phyloP scores from a whole-genome alignment of 2,888 invertebrate genomes.

The Allacma fusca region DNA sequence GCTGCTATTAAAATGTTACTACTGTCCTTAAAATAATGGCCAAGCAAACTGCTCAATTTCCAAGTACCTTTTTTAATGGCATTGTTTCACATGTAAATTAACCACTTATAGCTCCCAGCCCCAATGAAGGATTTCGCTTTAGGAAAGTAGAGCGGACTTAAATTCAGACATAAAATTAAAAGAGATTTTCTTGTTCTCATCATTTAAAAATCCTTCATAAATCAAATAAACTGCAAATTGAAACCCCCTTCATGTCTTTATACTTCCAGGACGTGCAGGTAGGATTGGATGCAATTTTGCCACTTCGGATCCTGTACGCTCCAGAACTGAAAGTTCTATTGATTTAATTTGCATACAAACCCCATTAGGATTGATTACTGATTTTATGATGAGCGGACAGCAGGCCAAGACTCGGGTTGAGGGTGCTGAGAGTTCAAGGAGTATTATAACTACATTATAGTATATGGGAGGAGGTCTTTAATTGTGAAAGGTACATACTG shows the following conservation, averaged over 20 bases:
- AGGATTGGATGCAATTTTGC: not conserved
- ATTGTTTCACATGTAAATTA: too few relatives aligned
- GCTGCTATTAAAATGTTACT: too few relatives aligned
- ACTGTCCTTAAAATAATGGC: too few relatives aligned
- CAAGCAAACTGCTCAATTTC: too few relatives aligned
- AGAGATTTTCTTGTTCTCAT: not conserved
- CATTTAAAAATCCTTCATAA: constrained; percentile 16
- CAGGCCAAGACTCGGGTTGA: not conserved
- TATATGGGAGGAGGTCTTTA: too few relatives aligned
- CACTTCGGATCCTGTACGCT: not conserved
- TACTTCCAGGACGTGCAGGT: not conserved
- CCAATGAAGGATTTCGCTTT: too few relatives aligned
- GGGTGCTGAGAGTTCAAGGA: not conserved
- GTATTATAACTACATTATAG: too few relatives aligned
- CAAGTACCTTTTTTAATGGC: too few relatives aligned
- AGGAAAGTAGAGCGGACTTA: too few relatives aligned
- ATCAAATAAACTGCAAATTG: constrained; percentile 35
- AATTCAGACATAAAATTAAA: constrained; percentile 1
- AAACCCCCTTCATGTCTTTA: not conserved
- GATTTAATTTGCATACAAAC: constrained; percentile 33
- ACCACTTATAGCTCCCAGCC: too few relatives aligned
- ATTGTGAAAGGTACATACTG: too few relatives aligned
- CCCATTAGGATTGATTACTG: constrained; percentile 32
- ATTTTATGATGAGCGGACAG: constrained; percentile 24
- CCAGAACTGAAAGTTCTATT: constrained; percentile 6